These are phyloP conservation scores for Strongylocentrotus purpuratus DNA, from an alignment of 35 echinoderm and acorn worm genomes.

Conservation along the genomic window DNA sequence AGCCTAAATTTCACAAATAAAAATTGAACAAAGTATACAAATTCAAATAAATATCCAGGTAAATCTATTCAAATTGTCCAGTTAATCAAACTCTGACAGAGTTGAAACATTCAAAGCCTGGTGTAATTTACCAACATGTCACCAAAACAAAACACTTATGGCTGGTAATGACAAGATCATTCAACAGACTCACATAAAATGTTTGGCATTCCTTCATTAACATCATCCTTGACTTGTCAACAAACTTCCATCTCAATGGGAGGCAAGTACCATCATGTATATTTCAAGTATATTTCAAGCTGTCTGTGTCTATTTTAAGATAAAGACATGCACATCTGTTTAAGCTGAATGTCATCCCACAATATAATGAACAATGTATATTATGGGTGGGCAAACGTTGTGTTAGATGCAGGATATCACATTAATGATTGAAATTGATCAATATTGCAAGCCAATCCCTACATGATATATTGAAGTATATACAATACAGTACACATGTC, in stretches of 20 bases:
- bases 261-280: background rate
- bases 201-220: background rate
- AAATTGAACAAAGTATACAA: too few relatives aligned
- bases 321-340: background rate
- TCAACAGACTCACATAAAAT: background rate
- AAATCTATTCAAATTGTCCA: too few relatives aligned
- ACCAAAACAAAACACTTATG: background rate
- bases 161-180: background rate
- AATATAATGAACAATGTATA: too few relatives aligned
- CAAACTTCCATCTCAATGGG: background rate
- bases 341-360: too few relatives aligned
- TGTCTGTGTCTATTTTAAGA: background rate
- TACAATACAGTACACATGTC: too few relatives aligned
- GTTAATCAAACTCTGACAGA: background rate
- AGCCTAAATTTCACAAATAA: too few relatives aligned
- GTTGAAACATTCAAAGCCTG: background rate
- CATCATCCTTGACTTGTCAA: constrained; percentile 10
- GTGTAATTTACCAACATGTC: background rate
- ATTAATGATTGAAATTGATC: too few relatives aligned
- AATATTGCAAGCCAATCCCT: too few relatives aligned
- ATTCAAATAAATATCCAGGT: too few relatives aligned
- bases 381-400: too few relatives aligned
- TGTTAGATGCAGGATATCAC: too few relatives aligned
- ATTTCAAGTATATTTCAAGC: background rate
- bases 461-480: too few relatives aligned